Conservation (phyloP, 2,888 invertebrate genomes). For the Agelastica alni region DNA sequence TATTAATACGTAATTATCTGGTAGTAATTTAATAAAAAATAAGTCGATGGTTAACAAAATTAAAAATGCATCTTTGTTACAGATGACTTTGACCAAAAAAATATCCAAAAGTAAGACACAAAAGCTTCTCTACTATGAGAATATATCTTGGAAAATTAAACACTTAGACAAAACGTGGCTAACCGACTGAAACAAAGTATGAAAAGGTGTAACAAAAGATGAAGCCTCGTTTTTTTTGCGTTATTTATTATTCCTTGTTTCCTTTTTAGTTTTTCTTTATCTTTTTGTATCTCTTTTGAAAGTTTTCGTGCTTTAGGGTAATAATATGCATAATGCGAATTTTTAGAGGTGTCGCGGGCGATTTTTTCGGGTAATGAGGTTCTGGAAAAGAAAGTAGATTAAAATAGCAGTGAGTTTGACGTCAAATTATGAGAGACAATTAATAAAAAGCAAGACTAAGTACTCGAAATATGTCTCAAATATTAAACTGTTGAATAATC, state of each 20-base stretch:
- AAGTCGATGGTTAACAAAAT: too few relatives aligned
- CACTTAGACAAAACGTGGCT: background rate
- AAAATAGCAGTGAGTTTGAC: conserved; percentile 6
- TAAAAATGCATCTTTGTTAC: too few relatives aligned
- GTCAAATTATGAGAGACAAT: conserved; percentile 6
- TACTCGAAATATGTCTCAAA: background rate
- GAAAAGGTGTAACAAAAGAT: background rate
- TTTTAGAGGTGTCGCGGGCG: conserved; percentile 18
- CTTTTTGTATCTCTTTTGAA: conserved; percentile 7
- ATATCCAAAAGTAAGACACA: background rate
- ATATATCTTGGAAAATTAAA: background rate
- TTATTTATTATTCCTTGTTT: conserved; percentile 12
- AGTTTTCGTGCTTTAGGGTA: conserved; percentile 18
- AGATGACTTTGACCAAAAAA: too few relatives aligned
- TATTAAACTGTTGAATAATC: too few relatives aligned
- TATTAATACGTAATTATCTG: too few relatives aligned
- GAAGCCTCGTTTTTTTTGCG: background rate
- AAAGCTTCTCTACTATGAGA: background rate
- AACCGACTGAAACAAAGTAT: conserved; percentile 5
- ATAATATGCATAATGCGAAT: conserved; percentile 18
- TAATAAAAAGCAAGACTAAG: conserved; percentile 1
- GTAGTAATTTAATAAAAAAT: too few relatives aligned
- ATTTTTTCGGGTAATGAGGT: conserved; percentile 16
- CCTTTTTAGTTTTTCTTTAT: conserved; percentile 5
- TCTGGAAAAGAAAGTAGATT: conserved; percentile 9